A percentile compares a stretch with the other conserved stretches of the same genome.
Conservation (phyloP, 2,888 invertebrate species). For the Deilephila elpenor region DNA sequence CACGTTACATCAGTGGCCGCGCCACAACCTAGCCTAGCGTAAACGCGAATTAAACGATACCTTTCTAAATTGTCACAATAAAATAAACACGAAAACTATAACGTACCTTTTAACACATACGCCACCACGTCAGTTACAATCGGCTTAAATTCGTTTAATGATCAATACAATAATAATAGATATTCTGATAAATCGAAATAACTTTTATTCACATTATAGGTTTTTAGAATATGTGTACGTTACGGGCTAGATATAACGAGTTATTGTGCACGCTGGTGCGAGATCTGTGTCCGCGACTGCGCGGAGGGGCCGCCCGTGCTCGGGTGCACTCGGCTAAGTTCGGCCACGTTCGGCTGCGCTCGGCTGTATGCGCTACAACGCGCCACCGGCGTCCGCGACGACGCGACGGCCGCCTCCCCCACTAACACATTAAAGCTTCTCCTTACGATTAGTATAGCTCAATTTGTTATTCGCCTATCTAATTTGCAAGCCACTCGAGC, state of each 20-base stretch:
- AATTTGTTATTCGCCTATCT: constrained; percentile 84
- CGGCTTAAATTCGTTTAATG: constrained; percentile 79
- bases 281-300: constrained; percentile 73
- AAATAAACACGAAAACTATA: constrained; percentile 79
- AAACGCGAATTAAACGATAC: constrained; percentile 78
- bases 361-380: constrained; percentile 42
- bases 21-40: constrained; percentile 83
- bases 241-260: constrained; percentile 67
- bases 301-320: constrained; percentile 46
- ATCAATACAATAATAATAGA: constrained; percentile 77
- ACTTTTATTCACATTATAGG: constrained; percentile 79
- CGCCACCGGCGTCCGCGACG: constrained; percentile 60
- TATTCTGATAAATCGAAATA: constrained; percentile 82
- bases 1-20: constrained; percentile 72
- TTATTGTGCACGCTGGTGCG: constrained; percentile 77
- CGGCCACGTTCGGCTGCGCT: constrained; percentile 59
- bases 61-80: constrained; percentile 77
- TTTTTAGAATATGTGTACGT: constrained; percentile 82
- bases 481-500: constrained; percentile 77
- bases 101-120: constrained; percentile 68
- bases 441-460: constrained; percentile 71
- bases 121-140: constrained; percentile 55
- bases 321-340: constrained; percentile 44
- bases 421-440: constrained; percentile 77
- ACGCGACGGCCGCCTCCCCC: constrained; percentile 10